A percentile compares a stretch with the other conserved stretches of the same genome.
Conservation (phyloP, 2,888 invertebrate genomes). For the Callinectes sapidus region DNA sequence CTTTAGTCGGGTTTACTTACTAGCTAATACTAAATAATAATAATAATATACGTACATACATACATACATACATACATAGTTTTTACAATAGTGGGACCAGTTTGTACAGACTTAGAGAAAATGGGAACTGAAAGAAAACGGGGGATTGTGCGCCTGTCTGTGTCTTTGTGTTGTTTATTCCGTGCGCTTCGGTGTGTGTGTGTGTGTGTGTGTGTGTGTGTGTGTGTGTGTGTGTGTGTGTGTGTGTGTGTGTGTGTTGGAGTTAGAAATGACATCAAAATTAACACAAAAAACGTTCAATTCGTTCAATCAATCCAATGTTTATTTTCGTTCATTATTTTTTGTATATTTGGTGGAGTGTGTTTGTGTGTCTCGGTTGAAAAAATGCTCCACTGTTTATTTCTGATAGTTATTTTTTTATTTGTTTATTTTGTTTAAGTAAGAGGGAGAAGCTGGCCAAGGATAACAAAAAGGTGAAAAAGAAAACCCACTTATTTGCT, state of each 20-base stretch:
- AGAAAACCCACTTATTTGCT: too few relatives aligned
- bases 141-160: neutral
- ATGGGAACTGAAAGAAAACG: neutral
- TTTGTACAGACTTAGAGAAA: slow-evolving; percentile 18
- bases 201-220: slow-evolving; percentile 43
- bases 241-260: slow-evolving; percentile 1
- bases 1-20: neutral
- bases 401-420: neutral
- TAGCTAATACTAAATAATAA: neutral
- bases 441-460: too few relatives aligned
- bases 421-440: neutral
- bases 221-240: neutral
- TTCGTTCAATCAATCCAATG: neutral
- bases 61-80: neutral
- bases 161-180: too few relatives aligned
- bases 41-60: neutral
- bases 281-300: neutral
- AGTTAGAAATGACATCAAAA: neutral
- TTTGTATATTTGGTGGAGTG: neutral
- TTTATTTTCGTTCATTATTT: neutral
- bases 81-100: slow-evolving; percentile 20
- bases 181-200: slow-evolving; percentile 6
- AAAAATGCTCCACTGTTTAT: too few relatives aligned
- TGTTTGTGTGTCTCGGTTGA: too few relatives aligned
- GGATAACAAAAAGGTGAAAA: too few relatives aligned